Conservation (phyloP, 53 echinoderm and acorn worm species). For the Apostichopus leukothele region DNA sequence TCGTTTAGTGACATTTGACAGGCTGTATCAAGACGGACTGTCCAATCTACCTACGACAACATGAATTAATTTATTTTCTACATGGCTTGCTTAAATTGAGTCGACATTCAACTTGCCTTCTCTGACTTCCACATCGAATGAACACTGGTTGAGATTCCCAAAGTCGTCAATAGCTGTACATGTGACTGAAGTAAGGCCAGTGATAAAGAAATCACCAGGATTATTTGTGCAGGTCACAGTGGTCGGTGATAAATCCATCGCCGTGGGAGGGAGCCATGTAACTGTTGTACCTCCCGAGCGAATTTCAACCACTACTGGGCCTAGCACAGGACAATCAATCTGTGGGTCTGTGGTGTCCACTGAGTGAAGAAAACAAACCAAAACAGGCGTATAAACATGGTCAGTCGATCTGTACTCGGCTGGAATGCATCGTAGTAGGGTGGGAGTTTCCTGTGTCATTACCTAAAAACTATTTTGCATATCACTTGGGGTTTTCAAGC, state of each 20-base stretch:
- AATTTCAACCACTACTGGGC: neutral
- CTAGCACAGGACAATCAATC: constrained; percentile 27
- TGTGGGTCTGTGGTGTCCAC: constrained; percentile 38
- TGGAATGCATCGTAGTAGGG: no score
- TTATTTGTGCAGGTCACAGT: neutral
- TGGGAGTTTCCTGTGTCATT: no score
- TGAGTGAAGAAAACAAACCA: constrained; percentile 6
- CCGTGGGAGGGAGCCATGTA: constrained; percentile 60
- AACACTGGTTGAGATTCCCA: neutral
- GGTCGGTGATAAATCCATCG: constrained; percentile 57
- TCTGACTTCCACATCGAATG: neutral
- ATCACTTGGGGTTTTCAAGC: no score
- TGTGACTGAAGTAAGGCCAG: constrained; percentile 12
- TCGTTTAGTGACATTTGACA: no score
- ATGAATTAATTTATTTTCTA: no score
- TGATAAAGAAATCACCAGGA: constrained; percentile 34
- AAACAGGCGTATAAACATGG: neutral
- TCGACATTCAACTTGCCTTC: neutral
- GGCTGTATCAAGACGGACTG: no score
- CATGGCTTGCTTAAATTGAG: neutral
- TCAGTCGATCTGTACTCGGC: no score
- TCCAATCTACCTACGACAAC: no score
- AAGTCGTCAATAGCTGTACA: constrained; percentile 8
- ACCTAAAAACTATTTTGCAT: no score
- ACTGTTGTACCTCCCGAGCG: neutral